Conservation (phyloP, 1,140 invertebrate species). For the Sipha flava region DNA sequence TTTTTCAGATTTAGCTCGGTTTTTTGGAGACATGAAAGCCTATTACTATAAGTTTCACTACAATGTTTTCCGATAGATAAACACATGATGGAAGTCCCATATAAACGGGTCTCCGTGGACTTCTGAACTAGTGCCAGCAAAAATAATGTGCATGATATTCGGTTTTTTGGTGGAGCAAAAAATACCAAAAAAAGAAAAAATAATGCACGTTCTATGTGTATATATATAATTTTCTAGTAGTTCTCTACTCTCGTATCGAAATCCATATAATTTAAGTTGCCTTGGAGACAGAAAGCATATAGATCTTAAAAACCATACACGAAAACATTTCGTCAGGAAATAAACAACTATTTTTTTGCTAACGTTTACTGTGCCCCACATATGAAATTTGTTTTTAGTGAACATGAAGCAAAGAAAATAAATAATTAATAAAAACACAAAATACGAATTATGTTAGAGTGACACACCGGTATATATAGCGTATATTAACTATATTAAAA, state of each 20-base stretch:
- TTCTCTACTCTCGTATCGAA: not conserved
- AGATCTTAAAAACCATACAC: not conserved
- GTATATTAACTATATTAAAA: no score
- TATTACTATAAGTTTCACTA: not conserved
- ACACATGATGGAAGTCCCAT: not conserved
- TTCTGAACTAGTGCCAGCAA: not conserved
- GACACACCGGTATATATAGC: no score
- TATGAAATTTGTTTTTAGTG: not conserved
- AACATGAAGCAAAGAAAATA: no score
- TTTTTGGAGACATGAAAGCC: not conserved
- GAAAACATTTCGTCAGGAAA: not conserved
- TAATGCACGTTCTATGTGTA: not conserved
- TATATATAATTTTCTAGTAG: not conserved
- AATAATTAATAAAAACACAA: no score
- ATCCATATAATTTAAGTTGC: conserved; percentile 14
- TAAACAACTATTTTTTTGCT: not conserved
- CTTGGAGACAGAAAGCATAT: not conserved
- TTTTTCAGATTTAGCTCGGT: not conserved
- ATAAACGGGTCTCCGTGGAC: not conserved
- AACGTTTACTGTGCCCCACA: not conserved
- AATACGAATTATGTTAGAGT: no score
- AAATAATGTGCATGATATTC: not conserved
- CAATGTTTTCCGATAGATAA: not conserved
- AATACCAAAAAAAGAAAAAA: not conserved
- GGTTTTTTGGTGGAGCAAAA: not conserved